phyloP scores from a whole-genome alignment of 2,113 vertebrate genomes.

The Esox niger region DNA sequence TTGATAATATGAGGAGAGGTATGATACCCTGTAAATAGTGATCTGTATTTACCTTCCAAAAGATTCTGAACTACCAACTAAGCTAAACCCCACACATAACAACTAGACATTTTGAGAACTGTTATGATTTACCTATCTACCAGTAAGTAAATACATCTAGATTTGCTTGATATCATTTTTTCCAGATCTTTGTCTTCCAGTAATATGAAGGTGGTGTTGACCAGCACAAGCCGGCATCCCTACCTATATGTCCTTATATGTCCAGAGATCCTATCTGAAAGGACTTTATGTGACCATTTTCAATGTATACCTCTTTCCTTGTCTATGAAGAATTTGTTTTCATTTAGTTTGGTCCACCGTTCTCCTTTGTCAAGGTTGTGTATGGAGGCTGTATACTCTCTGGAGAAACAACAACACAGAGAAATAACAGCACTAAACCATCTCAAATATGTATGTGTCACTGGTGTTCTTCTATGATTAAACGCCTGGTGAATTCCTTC shows the following conservation, averaged over 20 bases:
- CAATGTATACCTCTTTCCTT: slow-evolving; percentile 59
- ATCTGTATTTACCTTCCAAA: no score
- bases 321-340: slow-evolving; percentile 66
- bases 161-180: no score
- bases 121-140: no score
- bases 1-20: no score
- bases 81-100: no score
- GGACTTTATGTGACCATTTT: slow-evolving; percentile 68
- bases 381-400: slow-evolving; percentile 46
- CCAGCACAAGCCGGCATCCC: slow-evolving; percentile 33
- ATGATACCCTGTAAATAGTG: no score
- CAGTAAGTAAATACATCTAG: no score
- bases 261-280: slow-evolving; percentile 69
- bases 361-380: slow-evolving; percentile 70
- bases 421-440: slow-evolving; percentile 58
- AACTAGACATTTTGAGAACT: no score
- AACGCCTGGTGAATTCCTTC: slow-evolving; percentile 66
- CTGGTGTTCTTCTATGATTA: slow-evolving; percentile 68
- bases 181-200: no score
- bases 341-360: slow-evolving; percentile 56
- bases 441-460: slow-evolving; percentile 73
- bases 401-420: slow-evolving; percentile 65
- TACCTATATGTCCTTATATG: slow-evolving; percentile 65
- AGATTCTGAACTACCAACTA: no score
- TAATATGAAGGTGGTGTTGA: no score